Conservation (phyloP, 2,113 vertebrate genomes). For the Chaetura pelagica region DNA sequence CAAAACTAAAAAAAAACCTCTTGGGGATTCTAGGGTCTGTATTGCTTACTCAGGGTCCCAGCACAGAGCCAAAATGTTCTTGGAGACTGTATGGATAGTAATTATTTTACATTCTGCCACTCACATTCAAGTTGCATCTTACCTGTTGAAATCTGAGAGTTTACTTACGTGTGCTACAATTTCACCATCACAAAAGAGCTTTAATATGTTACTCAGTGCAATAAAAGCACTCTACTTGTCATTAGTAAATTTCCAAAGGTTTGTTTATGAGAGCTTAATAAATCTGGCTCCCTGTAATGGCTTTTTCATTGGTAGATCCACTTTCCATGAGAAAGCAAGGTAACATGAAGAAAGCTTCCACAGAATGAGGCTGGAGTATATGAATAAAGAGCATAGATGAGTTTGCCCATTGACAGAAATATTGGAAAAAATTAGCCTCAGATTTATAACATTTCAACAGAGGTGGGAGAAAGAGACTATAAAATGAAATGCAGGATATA, state of each 20-base stretch:
- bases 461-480: not conserved
- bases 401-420: not conserved
- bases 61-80: not conserved
- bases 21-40: not conserved
- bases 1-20: not conserved
- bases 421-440: not conserved
- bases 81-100: not conserved
- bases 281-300: not conserved
- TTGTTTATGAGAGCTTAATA: not conserved
- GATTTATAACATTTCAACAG: not conserved
- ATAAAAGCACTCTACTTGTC: not conserved
- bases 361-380: accelerated
- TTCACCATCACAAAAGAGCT: not conserved
- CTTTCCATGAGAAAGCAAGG: not conserved
- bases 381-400: not conserved
- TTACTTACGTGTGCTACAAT: not conserved
- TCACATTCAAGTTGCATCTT: not conserved
- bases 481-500: not conserved
- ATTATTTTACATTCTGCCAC: not conserved
- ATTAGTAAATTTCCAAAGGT: not conserved
- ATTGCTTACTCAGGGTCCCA: not conserved
- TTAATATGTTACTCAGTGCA: not conserved
- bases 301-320: not conserved
- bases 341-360: not conserved
- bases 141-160: not conserved